phyloP scores from a whole-genome alignment of 2,113 vertebrate species.

The Dipodomys merriami region DNA sequence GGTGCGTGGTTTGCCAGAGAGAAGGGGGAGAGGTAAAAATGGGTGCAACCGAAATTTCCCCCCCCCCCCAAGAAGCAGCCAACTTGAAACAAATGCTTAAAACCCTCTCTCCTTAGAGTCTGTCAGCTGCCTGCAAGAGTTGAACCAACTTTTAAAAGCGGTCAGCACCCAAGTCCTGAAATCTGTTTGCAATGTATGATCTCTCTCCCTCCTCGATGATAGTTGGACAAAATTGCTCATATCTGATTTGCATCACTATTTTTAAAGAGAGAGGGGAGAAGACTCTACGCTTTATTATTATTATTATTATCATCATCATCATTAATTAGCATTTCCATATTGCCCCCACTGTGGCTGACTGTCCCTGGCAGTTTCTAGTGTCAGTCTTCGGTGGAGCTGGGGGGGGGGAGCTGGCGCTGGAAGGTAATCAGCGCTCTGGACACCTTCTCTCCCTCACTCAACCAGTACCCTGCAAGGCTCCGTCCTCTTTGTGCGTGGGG shows the following conservation, averaged over 20 bases:
- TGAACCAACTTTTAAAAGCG: neutral
- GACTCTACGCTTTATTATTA: neutral
- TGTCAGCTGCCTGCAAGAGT: neutral
- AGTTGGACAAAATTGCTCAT: neutral
- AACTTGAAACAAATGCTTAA: neutral
- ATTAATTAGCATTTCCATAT: neutral
- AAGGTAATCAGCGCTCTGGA: too few species aligned
- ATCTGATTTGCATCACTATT: neutral
- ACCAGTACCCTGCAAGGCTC: neutral
- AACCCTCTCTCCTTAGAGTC: neutral
- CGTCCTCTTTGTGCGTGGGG: neutral
- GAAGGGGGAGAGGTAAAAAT: rapidly evolving
- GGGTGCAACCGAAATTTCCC: neutral
- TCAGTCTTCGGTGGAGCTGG: neutral
- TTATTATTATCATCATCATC: too few species aligned
- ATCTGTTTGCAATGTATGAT: neutral
- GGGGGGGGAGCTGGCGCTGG: too few species aligned
- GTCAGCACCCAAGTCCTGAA: too few species aligned
- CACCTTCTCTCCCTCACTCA: neutral
- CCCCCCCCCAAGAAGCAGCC: neutral
- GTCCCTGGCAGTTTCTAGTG: conserved; percentile 16
- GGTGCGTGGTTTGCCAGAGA: neutral
- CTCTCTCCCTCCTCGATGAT: neutral
- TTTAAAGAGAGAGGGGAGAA: neutral
- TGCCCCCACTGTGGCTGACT: neutral